Evolutionary conservation across 2,888 invertebrate species (phyloP).

Genomic region (Meteorus colon): DNA sequence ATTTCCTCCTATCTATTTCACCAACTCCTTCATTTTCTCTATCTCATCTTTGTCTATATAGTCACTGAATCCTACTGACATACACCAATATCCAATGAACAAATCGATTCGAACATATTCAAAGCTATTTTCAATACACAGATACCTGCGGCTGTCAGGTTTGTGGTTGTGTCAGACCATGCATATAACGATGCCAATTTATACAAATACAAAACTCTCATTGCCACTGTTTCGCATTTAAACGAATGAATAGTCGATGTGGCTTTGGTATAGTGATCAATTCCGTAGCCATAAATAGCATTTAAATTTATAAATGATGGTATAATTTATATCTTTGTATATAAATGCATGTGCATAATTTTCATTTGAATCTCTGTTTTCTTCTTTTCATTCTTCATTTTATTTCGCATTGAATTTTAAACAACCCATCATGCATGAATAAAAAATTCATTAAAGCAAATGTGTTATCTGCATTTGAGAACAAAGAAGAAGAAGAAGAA

Average conservation of each 20-base stretch:
- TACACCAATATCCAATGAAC: constrained; percentile 45
- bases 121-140: constrained; percentile 66
- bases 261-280: constrained; percentile 14
- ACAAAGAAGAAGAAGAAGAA: not conserved
- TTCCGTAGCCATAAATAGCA: not conserved
- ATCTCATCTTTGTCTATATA: constrained; percentile 11
- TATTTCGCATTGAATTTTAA: constrained; percentile 1
- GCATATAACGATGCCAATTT: constrained; percentile 21
- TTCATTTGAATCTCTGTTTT: not conserved
- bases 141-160: constrained; percentile 48
- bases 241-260: constrained; percentile 40
- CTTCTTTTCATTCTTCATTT: constrained; percentile 25
- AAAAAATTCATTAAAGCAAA: constrained; percentile 15
- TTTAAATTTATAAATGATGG: not conserved
- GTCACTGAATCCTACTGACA: constrained; percentile 33
- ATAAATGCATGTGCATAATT: not conserved
- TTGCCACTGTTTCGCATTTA: constrained; percentile 59
- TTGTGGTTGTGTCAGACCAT: constrained; percentile 13
- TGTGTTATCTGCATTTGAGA: constrained; percentile 19
- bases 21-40: constrained; percentile 14
- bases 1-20: not conserved
- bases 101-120: constrained; percentile 70
- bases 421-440: constrained; percentile 8
- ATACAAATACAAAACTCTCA: constrained; percentile 56
- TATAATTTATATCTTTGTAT: not conserved